Conservation (phyloP, 37 sponge, comb jelly and placozoan genomes). For the Oscarella lobularis region DNA sequence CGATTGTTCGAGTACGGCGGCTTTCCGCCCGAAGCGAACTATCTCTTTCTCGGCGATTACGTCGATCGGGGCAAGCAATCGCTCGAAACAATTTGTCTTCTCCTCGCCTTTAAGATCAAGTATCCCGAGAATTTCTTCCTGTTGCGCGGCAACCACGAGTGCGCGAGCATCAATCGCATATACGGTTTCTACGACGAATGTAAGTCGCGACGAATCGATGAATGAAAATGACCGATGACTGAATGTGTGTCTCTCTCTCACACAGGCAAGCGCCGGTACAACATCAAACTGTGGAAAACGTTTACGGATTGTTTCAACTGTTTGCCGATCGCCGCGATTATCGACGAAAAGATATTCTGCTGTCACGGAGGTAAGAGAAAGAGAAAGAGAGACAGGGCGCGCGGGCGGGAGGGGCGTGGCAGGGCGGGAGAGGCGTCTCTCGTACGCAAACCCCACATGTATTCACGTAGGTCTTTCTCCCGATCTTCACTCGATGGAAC, state of each 20-base stretch:
- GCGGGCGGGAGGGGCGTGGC: no score
- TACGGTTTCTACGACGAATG: conserved; percentile 98
- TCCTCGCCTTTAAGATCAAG: conserved; percentile 96
- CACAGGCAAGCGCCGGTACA: conserved; percentile 84
- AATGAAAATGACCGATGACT: no score
- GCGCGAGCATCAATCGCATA: conserved; percentile 92
- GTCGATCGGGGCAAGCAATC: conserved; percentile 97
- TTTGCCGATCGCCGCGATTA: conserved; percentile 85
- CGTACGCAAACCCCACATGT: no score
- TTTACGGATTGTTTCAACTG: conserved; percentile 97
- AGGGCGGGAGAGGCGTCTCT: no score
- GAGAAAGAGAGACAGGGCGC: no score
- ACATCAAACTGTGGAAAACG: conserved; percentile 86
- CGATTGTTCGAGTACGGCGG: conserved; percentile 91
- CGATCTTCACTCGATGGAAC: conserved; percentile 85
- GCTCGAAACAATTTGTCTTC: conserved; percentile 90
- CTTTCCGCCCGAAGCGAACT: conserved; percentile 94
- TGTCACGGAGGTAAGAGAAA: conserved; percentile 98
- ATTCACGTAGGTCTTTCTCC: conserved; percentile 77
- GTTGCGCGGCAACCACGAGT: conserved; percentile 93
- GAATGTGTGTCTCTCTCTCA: no score
- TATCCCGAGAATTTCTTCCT: conserved; percentile 97
- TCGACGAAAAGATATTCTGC: conserved; percentile 98
- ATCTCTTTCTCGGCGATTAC: conserved; percentile 98
- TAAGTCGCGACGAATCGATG: no score